phyloP scores from a whole-genome alignment of 2,797 vertebrate species.

The Lophius americanus region DNA sequence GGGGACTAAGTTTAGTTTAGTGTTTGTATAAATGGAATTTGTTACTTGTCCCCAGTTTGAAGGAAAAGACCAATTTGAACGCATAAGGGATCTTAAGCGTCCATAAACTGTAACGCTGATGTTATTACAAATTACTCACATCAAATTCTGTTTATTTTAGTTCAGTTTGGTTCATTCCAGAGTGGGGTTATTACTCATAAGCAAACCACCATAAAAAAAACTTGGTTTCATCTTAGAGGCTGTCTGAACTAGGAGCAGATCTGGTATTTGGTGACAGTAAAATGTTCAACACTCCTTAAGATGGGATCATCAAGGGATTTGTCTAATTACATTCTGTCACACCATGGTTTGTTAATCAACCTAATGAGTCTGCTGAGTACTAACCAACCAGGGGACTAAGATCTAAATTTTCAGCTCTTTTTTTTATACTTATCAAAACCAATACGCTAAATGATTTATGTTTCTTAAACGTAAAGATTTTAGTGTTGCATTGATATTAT shows the following conservation, averaged over 20 bases:
- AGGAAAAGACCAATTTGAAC: background rate
- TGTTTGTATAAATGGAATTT: background rate
- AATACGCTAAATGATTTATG: slow-evolving; percentile 21
- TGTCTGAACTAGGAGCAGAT: slow-evolving; percentile 9
- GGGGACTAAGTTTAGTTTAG: background rate
- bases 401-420: slow-evolving; percentile 30
- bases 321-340: slow-evolving; percentile 62
- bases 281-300: slow-evolving; percentile 38
- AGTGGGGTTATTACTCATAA: background rate
- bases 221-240: slow-evolving; percentile 17
- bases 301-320: slow-evolving; percentile 58
- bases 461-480: slow-evolving; percentile 51
- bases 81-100: background rate
- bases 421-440: slow-evolving; percentile 19
- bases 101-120: background rate
- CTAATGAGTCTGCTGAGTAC: slow-evolving; percentile 51
- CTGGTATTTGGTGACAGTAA: slow-evolving; percentile 16
- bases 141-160: background rate
- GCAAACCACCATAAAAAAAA: slow-evolving; percentile 1
- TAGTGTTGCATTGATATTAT: slow-evolving; percentile 55
- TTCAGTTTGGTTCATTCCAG: background rate
- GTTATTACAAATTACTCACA: background rate
- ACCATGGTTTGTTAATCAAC: slow-evolving; percentile 59
- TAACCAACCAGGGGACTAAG: slow-evolving; percentile 33
- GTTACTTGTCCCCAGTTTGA: slow-evolving; percentile 9